Evolutionary conservation across 2,888 invertebrate genomes (phyloP).

Genomic region (Meghimatium bilineatum): DNA sequence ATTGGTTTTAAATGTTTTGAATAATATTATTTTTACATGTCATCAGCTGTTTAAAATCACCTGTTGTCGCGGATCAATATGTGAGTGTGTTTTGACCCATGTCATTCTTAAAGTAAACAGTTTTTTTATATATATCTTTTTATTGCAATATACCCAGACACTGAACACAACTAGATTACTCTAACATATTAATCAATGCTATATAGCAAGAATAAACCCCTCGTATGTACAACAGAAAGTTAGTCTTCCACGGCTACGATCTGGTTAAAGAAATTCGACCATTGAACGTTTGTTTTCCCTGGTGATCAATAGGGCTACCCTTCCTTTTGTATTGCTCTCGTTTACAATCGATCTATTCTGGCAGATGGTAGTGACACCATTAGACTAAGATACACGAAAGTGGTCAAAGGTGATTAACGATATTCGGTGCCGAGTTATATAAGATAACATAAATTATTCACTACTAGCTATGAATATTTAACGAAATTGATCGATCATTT

Average conservation of each 20-base stretch:
- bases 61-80: too few relatives aligned
- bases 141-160: neutral
- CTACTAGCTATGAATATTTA: neutral
- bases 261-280: neutral
- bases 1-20: too few relatives aligned
- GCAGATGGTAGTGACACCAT: neutral
- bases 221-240: neutral
- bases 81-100: too few relatives aligned
- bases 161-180: neutral
- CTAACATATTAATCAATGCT: neutral
- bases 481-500: too few relatives aligned
- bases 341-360: neutral
- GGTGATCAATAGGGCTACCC: neutral
- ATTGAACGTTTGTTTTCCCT: neutral
- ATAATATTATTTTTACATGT: too few relatives aligned
- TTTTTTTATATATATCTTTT: too few relatives aligned
- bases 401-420: neutral
- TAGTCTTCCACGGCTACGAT: neutral
- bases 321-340: neutral
- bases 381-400: neutral
- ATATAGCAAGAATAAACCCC: neutral
- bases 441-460: neutral
- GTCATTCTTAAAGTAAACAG: too few relatives aligned
- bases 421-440: neutral
- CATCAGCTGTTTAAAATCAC: too few relatives aligned